Conservation (phyloP, 2,888 invertebrate species). For the Eupeodes latifasciatus region DNA sequence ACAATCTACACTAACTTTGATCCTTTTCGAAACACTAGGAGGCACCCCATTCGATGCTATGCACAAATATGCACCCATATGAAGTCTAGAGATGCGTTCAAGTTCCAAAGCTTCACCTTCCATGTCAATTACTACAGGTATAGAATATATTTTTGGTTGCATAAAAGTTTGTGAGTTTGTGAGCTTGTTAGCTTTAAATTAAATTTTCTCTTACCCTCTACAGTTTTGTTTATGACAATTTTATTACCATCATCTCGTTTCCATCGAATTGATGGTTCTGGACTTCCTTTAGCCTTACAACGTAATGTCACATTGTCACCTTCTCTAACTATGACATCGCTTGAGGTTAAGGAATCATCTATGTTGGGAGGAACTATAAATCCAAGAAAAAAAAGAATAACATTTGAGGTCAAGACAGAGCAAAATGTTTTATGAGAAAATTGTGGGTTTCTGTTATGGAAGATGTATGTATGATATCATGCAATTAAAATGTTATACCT, state of each 20-base stretch:
- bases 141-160: too few relatives aligned
- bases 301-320: slow-evolving; percentile 94
- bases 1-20: slow-evolving; percentile 97
- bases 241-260: slow-evolving; percentile 94
- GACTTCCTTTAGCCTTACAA: slow-evolving; percentile 95
- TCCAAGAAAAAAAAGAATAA: slow-evolving; percentile 79
- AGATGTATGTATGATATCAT: neutral
- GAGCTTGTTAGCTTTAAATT: slow-evolving; percentile 62
- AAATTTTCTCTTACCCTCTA: slow-evolving; percentile 86
- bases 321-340: slow-evolving; percentile 95
- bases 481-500: too few relatives aligned
- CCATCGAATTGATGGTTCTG: slow-evolving; percentile 95
- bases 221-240: slow-evolving; percentile 93
- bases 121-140: slow-evolving; percentile 90
- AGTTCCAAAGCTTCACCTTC: slow-evolving; percentile 93
- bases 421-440: neutral
- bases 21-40: slow-evolving; percentile 94
- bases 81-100: slow-evolving; percentile 92
- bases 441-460: neutral
- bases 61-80: slow-evolving; percentile 96
- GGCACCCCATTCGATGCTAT: slow-evolving; percentile 94
- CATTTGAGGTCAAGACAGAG: neutral
- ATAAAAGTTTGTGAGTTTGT: too few relatives aligned
- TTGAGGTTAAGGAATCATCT: slow-evolving; percentile 95
- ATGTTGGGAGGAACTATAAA: slow-evolving; percentile 95